phyloP scores from a whole-genome alignment of 2,888 invertebrate species.

The Pammene fasciana region DNA sequence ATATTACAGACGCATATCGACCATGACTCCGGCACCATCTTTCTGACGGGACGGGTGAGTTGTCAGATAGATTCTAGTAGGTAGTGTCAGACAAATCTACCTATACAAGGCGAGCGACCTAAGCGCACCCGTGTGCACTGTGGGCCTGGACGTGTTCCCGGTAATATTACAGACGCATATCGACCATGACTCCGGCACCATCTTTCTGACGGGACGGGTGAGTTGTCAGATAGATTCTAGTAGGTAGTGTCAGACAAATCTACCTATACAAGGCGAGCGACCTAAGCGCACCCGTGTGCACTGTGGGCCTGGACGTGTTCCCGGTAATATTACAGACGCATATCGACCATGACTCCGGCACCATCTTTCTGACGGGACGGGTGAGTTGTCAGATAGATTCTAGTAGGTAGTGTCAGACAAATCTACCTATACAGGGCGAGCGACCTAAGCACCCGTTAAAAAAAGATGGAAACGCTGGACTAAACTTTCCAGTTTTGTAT shows the following conservation, averaged over 20 bases:
- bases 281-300: conserved; percentile 88
- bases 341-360: conserved; percentile 97
- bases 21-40: conserved; percentile 96
- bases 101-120: conserved; percentile 89
- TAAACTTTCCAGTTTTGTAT: too few relatives aligned
- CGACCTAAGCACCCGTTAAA: conserved; percentile 89
- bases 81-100: conserved; percentile 94
- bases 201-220: conserved; percentile 96
- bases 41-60: conserved; percentile 94
- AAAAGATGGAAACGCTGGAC: too few relatives aligned
- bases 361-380: conserved; percentile 96
- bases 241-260: conserved; percentile 95
- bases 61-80: too few relatives aligned
- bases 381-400: too few relatives aligned
- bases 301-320: conserved; percentile 93
- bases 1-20: conserved; percentile 97
- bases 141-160: conserved; percentile 94
- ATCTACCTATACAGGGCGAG: conserved; percentile 89
- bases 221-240: too few relatives aligned
- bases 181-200: conserved; percentile 96
- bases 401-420: conserved; percentile 96
- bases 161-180: conserved; percentile 96
- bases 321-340: conserved; percentile 96
- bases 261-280: conserved; percentile 89
- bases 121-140: conserved; percentile 88